Percentiles rank a stretch among this genome's conserved stretches.
Conservation (phyloP, 2,888 invertebrate species). For the Hartigia nigra region DNA sequence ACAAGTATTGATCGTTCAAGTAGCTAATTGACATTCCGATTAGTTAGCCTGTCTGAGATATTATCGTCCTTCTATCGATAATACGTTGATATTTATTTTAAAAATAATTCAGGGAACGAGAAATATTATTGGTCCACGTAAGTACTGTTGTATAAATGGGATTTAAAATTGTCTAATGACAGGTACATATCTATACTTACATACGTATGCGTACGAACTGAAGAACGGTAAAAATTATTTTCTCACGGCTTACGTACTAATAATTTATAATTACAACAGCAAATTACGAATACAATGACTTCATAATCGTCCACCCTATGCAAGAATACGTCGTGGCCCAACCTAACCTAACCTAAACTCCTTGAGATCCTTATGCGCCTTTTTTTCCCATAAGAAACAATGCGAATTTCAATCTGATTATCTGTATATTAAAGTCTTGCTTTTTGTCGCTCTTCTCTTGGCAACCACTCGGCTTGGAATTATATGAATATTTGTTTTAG, state of each 20-base stretch:
- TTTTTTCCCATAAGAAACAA: not conserved
- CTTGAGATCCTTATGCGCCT: not conserved
- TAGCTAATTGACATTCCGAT: not conserved
- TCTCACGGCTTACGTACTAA: not conserved
- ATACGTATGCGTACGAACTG: not conserved
- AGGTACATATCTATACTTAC: not conserved
- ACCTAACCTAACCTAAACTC: not conserved
- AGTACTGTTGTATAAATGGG: not conserved
- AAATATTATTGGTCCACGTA: not conserved
- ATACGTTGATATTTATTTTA: not conserved
- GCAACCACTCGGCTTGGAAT: not conserved
- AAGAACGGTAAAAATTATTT: not conserved
- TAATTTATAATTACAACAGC: not conserved
- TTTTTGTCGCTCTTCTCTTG: not conserved
- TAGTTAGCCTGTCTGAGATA: not conserved
- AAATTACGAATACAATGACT: not conserved
- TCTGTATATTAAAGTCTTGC: not conserved
- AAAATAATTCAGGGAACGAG: not conserved
- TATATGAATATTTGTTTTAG: not conserved
- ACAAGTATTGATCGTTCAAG: not conserved
- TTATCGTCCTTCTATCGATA: not conserved
- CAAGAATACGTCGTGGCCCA: not conserved
- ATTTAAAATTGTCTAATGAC: not conserved
- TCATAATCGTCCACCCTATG: not conserved
- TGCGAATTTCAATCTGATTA: not conserved